Percentiles rank a stretch among this genome's conserved stretches.
phyloP scores from a whole-genome alignment of 2,113 vertebrate species.

The Pao palembangensis region DNA sequence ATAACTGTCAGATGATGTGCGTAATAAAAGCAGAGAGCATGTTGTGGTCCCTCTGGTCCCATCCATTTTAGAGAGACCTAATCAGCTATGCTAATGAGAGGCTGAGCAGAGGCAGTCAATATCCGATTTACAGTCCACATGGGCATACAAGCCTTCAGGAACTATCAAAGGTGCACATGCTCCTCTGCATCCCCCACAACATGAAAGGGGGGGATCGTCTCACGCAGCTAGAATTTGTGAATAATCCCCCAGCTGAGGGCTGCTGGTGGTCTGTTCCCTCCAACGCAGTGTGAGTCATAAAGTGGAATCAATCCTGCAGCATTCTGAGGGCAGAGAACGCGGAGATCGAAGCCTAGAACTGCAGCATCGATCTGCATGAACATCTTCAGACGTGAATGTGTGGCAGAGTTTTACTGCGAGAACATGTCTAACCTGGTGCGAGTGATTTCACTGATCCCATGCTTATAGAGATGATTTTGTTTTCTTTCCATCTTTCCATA shows the following conservation, averaged over 20 bases:
- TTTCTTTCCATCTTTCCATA: no score
- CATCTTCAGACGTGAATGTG: constrained; percentile 32
- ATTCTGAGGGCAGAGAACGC: constrained; percentile 37
- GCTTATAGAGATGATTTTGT: no score
- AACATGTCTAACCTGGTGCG: not conserved
- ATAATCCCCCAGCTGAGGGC: constrained; percentile 49
- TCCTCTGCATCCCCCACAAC: not conserved
- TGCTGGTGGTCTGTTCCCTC: constrained; percentile 39
- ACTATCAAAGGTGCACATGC: not conserved
- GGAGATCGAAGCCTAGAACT: constrained; percentile 35
- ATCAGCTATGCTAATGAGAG: constrained; percentile 63
- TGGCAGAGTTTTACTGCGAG: constrained; percentile 25
- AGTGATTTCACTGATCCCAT: no score
- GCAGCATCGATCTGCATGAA: constrained; percentile 37
- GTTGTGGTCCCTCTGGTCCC: constrained; percentile 46
- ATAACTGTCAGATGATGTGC: constrained; percentile 64
- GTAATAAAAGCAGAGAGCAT: constrained; percentile 63
- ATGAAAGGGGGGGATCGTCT: not conserved
- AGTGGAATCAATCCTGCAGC: constrained; percentile 52
- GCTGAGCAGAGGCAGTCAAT: constrained; percentile 28
- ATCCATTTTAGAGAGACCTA: constrained; percentile 53
- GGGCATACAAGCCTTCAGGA: constrained; percentile 4
- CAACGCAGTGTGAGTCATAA: constrained; percentile 61
- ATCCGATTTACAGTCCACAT: constrained; percentile 9
- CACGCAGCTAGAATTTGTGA: constrained; percentile 40